Conservation (phyloP, 2,113 vertebrate species). For the Trichechus manatus region DNA sequence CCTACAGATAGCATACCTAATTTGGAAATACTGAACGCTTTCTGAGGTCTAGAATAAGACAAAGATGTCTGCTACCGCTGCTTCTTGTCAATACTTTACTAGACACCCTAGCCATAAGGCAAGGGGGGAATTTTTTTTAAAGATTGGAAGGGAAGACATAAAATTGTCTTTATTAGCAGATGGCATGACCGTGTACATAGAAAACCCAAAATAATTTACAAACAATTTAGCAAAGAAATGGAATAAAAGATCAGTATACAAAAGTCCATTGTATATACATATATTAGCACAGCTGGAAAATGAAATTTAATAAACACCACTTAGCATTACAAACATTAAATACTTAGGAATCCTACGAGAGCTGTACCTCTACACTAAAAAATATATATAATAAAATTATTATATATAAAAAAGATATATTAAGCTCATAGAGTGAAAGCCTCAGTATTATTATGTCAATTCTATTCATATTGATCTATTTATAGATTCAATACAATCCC, state of each 20-base stretch:
- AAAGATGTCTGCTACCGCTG: not conserved
- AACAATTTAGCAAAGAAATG: not conserved
- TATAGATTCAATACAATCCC: not conserved
- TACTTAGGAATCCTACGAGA: not conserved
- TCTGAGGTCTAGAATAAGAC: not conserved
- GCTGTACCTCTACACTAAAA: not conserved
- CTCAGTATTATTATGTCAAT: not conserved
- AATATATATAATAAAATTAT: not conserved
- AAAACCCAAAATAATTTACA: not conserved
- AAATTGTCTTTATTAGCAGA: not conserved
- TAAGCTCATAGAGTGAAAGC: not conserved
- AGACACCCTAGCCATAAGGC: not conserved
- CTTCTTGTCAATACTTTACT: conserved; percentile 11
- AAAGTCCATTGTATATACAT: not conserved
- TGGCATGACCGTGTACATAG: not conserved
- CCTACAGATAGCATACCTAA: not conserved
- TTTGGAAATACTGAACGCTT: not conserved
- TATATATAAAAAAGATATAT: too few species aligned
- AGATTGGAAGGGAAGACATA: not conserved
- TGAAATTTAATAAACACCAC: not conserved
- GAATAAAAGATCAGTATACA: not conserved
- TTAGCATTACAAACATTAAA: not conserved
- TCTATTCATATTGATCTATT: not conserved
- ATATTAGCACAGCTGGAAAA: not conserved
- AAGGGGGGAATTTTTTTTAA: not conserved